A percentile compares a stretch with the other conserved stretches of the same genome.
Evolutionary conservation across 2,113 vertebrate species (phyloP).

Genomic region (Ceyx cyanopectus): DNA sequence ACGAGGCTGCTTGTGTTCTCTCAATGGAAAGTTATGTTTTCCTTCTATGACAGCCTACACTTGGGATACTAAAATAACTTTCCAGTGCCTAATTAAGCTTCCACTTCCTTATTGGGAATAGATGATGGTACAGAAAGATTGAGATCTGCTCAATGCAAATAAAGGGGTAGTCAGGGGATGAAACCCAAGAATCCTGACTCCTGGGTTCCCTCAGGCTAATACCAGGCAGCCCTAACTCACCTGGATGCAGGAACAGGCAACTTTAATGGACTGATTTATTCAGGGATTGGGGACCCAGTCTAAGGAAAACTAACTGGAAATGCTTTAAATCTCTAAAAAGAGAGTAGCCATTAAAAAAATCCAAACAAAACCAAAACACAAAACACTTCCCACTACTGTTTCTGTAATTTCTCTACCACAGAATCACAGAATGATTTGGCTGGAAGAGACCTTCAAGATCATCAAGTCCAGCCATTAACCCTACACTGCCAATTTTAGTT

Average conservation of each 20-base stretch:
- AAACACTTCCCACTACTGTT: neutral
- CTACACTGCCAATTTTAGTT: neutral
- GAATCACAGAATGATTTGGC: no score
- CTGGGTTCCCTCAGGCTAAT: neutral
- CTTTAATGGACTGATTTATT: neutral
- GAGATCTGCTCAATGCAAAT: neutral
- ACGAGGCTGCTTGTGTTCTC: neutral
- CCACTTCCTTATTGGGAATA: conserved; percentile 52
- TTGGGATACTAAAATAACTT: conserved; percentile 64
- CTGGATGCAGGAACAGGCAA: neutral
- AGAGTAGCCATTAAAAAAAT: neutral
- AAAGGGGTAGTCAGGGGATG: neutral
- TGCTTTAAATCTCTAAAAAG: neutral
- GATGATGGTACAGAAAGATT: neutral
- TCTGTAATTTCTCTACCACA: neutral
- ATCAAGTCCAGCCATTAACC: no score
- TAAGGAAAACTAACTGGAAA: neutral
- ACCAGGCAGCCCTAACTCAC: neutral
- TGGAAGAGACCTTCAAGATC: no score
- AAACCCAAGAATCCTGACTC: neutral
- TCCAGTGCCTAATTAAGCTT: conserved; percentile 40
- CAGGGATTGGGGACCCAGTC: neutral
- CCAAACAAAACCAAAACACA: no score
- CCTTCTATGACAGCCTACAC: conserved; percentile 51
- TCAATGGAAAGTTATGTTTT: conserved; percentile 54